Conservation (phyloP, 2,113 vertebrate species). For the Micromys minutus region DNA sequence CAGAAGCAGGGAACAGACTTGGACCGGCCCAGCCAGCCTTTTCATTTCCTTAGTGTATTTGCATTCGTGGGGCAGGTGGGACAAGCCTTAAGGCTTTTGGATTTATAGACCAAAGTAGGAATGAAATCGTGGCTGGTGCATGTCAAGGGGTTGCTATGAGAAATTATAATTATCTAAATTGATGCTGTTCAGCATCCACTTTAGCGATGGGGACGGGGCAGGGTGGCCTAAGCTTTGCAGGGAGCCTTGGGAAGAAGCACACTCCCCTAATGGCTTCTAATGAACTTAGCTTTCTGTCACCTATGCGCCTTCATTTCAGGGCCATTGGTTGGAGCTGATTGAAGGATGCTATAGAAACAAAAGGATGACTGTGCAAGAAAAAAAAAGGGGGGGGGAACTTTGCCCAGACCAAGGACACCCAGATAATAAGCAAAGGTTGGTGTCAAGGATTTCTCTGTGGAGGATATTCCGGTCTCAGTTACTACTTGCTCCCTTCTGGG, state of each 20-base stretch:
- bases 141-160: not conserved
- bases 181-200: not conserved
- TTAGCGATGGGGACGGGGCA: not conserved
- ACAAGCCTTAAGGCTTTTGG: constrained; percentile 61
- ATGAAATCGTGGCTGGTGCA: constrained; percentile 1
- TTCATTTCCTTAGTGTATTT: constrained; percentile 48
- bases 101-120: constrained; percentile 53
- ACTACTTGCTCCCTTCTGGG: not conserved
- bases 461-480: not conserved
- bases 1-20: constrained; percentile 53
- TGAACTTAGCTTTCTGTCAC: not conserved
- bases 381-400: not conserved
- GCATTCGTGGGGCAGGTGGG: constrained; percentile 37
- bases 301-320: constrained; percentile 16
- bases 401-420: not conserved
- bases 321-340: constrained; percentile 9
- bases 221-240: not conserved
- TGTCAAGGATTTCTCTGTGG: not conserved
- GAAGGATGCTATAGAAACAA: not conserved
- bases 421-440: not conserved
- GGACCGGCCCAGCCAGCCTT: constrained; percentile 20
- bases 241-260: not conserved
- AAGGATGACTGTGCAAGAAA: not conserved
- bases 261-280: not conserved
- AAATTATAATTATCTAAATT: constrained; percentile 1